Evolutionary conservation across 2,797 vertebrate genomes (phyloP).

Genomic region (Alosa sapidissima): DNA sequence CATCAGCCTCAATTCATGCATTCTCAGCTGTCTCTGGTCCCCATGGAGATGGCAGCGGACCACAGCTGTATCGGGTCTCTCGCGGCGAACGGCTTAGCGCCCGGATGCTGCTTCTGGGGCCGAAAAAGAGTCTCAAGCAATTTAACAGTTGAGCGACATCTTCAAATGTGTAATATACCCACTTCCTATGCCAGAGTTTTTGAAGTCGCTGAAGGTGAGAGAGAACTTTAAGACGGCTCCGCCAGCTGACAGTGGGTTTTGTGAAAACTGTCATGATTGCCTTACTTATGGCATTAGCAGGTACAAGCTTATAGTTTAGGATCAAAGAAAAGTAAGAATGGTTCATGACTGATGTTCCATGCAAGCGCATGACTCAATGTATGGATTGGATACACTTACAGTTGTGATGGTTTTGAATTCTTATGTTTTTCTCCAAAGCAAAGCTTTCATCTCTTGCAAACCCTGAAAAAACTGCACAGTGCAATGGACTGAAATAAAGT

Average conservation of each 20-base stretch:
- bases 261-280: background rate
- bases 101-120: background rate
- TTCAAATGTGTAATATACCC: background rate
- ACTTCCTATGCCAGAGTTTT: background rate
- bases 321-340: background rate
- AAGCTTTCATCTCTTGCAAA: too few species aligned
- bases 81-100: background rate
- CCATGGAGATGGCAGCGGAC: background rate
- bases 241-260: background rate
- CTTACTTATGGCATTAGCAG: background rate
- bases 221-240: background rate
- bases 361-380: background rate
- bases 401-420: background rate
- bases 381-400: background rate
- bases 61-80: background rate
- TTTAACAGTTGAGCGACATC: background rate
- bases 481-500: too few species aligned
- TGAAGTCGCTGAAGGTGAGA: background rate
- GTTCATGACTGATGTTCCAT: background rate
- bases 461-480: too few species aligned
- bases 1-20: background rate
- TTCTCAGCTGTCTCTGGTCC: background rate
- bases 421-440: background rate
- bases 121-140: background rate
- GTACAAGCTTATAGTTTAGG: background rate